Evolutionary conservation across 2,888 invertebrate species (phyloP).

Genomic region (Drosophila quinaria): DNA sequence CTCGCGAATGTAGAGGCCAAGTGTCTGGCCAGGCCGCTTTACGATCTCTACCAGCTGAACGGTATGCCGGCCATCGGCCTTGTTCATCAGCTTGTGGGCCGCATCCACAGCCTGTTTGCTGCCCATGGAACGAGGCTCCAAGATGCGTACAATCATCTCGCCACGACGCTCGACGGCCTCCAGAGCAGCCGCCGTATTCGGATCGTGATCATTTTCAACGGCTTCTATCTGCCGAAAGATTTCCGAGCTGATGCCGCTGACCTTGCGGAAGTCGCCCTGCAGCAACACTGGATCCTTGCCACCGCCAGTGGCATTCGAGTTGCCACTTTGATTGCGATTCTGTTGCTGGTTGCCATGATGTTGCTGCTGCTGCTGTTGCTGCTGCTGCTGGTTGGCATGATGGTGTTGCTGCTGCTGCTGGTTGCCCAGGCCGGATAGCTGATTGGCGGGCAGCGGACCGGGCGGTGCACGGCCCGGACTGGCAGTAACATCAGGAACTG

Average conservation of each 20-base stretch:
- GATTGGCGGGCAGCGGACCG: slow-evolving; percentile 88
- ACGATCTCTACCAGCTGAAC: slow-evolving; percentile 98
- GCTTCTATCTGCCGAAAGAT: slow-evolving; percentile 99
- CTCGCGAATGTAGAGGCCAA: slow-evolving; percentile 99
- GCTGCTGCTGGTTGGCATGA: slow-evolving; percentile 85
- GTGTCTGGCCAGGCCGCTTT: slow-evolving; percentile 98
- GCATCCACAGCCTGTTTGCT: slow-evolving; percentile 94
- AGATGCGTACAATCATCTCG: slow-evolving; percentile 97
- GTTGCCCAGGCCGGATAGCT: slow-evolving; percentile 86
- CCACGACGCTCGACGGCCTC: slow-evolving; percentile 97
- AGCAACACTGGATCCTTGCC: slow-evolving; percentile 91
- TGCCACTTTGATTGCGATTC: slow-evolving; percentile 65
- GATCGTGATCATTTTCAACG: slow-evolving; percentile 97
- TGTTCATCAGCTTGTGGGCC: slow-evolving; percentile 92
- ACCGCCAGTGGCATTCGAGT: slow-evolving; percentile 73
- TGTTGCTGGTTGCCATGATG: slow-evolving; percentile 86
- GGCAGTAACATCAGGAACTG: slow-evolving; percentile 96
- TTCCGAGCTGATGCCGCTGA: slow-evolving; percentile 98
- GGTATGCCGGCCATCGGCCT: slow-evolving; percentile 89
- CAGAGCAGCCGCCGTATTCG: slow-evolving; percentile 95
- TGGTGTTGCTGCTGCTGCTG: slow-evolving; percentile 79
- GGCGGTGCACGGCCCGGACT: slow-evolving; percentile 94
- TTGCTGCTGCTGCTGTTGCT: slow-evolving; percentile 83
- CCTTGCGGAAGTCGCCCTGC: slow-evolving; percentile 98
- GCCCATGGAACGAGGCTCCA: slow-evolving; percentile 95